A percentile compares a stretch with the other conserved stretches of the same genome.
Conservation (phyloP, 2,113 vertebrate species). For the Ailurus styani region DNA sequence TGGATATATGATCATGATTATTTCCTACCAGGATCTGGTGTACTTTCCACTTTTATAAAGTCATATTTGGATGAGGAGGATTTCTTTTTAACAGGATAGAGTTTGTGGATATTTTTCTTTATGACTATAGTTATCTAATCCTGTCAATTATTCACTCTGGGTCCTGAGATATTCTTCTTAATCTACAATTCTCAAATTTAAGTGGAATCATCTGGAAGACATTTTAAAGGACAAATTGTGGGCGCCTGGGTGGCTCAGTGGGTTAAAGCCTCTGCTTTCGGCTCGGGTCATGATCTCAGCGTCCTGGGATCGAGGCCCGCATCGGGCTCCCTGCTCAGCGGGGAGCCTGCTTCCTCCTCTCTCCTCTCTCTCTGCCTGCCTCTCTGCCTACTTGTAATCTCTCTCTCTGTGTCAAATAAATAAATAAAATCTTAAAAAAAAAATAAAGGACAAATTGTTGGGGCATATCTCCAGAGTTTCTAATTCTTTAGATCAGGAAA, state of each 20-base stretch:
- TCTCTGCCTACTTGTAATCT: too few species aligned
- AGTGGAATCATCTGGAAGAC: neutral
- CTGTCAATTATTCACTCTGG: neutral
- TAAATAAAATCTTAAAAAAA: too few species aligned
- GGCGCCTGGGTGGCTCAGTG: too few species aligned
- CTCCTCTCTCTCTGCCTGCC: too few species aligned
- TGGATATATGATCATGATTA: neutral
- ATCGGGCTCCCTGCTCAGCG: too few species aligned
- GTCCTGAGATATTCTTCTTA: neutral
- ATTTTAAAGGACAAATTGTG: neutral
- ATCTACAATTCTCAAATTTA: neutral
- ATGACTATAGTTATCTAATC: neutral
- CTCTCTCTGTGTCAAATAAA: too few species aligned
- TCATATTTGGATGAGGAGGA: neutral
- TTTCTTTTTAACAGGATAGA: neutral
- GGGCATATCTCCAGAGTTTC: neutral
- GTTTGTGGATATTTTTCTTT: neutral
- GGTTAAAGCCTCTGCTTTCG: too few species aligned
- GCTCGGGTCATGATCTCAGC: too few species aligned
- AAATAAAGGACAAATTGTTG: too few species aligned
- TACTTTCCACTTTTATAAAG: neutral
- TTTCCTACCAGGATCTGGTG: neutral
- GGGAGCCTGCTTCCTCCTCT: too few species aligned
- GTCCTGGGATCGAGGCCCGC: too few species aligned
- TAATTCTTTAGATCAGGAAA: neutral